Conservation (phyloP, 2,797 vertebrate species). For the Eremophila alpestris region DNA sequence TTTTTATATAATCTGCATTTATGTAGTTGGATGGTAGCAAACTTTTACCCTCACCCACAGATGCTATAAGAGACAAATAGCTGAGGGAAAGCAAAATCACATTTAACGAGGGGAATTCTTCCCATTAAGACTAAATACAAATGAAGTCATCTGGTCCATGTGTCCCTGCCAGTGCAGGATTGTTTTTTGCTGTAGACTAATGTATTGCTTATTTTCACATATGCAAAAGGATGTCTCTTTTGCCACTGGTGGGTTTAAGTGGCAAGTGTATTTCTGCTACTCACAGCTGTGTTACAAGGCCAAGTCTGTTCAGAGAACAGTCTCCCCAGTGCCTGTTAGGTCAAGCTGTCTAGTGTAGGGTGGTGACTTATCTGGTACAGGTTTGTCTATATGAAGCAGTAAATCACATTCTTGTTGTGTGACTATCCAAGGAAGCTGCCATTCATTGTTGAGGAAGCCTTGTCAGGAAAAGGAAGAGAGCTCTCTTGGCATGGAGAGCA, state of each 20-base stretch:
- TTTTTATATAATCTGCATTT: not conserved
- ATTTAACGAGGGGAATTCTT: not conserved
- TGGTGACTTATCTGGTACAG: conserved; percentile 29
- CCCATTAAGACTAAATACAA: not conserved
- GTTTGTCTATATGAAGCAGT: conserved; percentile 29
- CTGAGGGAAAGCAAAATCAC: not conserved
- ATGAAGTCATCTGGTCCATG: rapidly evolving
- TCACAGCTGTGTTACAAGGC: not conserved
- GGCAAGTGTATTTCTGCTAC: not conserved
- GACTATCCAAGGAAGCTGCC: conserved; percentile 75
- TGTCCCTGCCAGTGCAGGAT: not conserved
- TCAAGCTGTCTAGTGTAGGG: not conserved
- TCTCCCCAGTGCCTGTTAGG: not conserved
- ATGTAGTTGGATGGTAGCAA: not conserved
- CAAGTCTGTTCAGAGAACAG: not conserved
- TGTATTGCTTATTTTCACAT: not conserved
- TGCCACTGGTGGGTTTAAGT: not conserved
- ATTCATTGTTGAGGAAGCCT: conserved; percentile 76
- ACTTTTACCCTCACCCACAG: not conserved
- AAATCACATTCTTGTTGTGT: conserved; percentile 69
- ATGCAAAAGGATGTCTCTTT: not conserved
- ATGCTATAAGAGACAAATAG: not conserved
- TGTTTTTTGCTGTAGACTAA: not conserved
- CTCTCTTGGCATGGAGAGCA: conserved; percentile 70
- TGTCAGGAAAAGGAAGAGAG: conserved; percentile 79